Base-by-base conservation (phyloP, 2,888 invertebrate genomes). In the Frankliniella intonsa region DNA sequence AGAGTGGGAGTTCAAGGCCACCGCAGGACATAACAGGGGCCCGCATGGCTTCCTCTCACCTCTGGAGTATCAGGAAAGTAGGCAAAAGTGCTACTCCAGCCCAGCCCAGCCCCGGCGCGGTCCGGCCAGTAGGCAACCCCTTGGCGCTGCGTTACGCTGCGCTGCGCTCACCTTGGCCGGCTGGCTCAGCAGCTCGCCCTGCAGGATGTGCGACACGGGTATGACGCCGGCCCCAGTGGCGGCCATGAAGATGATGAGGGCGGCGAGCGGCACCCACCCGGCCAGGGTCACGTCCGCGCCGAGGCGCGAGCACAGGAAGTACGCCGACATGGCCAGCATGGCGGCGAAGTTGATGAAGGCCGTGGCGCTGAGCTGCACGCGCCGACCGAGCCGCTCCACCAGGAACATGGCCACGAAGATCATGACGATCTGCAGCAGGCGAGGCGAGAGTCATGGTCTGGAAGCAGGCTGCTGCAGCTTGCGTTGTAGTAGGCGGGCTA, bases 261-360 rank as follows among this genome's bases (percentile, higher is more conserved):
- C 22, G 2, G 25, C 69, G 22, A 76, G 69, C 25, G 69, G 69
- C 69, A 76, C 69, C 69, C 69, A 76, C 8, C 12, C 12, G 69
- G 69, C 69, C 7, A 25, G 69, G 22, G 8, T 12, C 69, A 76
- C 22, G 25, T 76, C 25, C 69, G 22, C 10, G 25, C 12, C 9
- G 22, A 76, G 25, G 25, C 12, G 25, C 69, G 22, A 12, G 69
- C 22, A 22, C 11, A 76, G 25, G 69, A 76, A 76, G 69, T 76
- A 76, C 11, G 10, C 69, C 22, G 22, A 25, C 25, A 76, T 76
- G 69, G 69, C 69, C 69, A 76, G 22, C 69, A 76, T 76, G 69
- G 69, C 69, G 69, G 12, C 25, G 69, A 76, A 76, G 69, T 76
- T 76, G 69, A 76, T 76, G 25, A 76, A 25, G 69, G 69, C 69